These are phyloP conservation scores for Leptogaster cylindrica DNA, from an alignment of 2,888 invertebrate genomes.

Conservation along the genomic window DNA sequence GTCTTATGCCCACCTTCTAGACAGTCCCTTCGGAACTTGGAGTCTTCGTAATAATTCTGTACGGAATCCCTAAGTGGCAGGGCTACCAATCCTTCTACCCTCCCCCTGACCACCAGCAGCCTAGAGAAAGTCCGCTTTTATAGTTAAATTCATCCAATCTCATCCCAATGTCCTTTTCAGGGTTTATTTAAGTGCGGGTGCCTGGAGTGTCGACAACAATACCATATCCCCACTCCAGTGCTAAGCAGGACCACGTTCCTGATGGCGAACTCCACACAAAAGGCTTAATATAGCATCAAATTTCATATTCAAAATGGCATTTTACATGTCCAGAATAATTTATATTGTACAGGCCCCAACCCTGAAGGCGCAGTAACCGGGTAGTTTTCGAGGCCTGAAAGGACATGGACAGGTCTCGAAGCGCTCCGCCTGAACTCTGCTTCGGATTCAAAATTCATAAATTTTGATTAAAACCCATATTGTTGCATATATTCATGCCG, in stretches of 20 bases:
- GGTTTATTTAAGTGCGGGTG: constrained; percentile 37
- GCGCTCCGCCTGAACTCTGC: constrained; percentile 10
- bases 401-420: constrained; percentile 12
- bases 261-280: constrained; percentile 41
- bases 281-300: constrained; percentile 60
- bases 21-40: constrained; percentile 4
- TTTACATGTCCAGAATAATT: constrained; percentile 62
- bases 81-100: constrained; percentile 12
- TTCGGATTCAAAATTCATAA: constrained; percentile 43
- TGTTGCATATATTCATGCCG: constrained; percentile 39
- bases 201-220: constrained; percentile 39
- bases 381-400: constrained; percentile 11
- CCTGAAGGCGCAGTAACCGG: constrained; percentile 1
- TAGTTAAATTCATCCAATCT: constrained; percentile 34
- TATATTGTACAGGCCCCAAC: constrained; percentile 50
- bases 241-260: constrained; percentile 2
- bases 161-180: constrained; percentile 21
- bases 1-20: constrained; percentile 1
- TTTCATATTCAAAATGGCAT: constrained; percentile 62
- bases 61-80: background rate
- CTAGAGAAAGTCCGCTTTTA: constrained; percentile 17
- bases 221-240: background rate
- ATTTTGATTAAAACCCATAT: constrained; percentile 42
- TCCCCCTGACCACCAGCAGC: background rate
- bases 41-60: background rate